phyloP scores from a whole-genome alignment of 2,888 invertebrate genomes.

The Pammene fasciana region DNA sequence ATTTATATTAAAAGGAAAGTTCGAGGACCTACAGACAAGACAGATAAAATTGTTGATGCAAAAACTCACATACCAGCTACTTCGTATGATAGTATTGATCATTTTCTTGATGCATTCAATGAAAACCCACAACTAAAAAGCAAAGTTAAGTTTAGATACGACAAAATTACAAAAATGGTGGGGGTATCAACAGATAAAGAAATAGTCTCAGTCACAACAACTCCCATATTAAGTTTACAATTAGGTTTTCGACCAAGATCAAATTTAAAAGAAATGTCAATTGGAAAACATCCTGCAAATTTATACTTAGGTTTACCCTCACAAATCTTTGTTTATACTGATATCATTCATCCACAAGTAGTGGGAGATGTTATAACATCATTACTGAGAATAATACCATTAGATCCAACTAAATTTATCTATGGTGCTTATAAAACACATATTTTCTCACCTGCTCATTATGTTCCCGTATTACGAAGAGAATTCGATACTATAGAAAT shows the following conservation, averaged over 20 bases:
- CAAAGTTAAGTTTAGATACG: slow-evolving; percentile 43
- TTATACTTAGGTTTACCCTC: slow-evolving; percentile 44
- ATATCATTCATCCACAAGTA: slow-evolving; percentile 45
- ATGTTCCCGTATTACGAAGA: slow-evolving; percentile 50
- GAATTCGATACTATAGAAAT: slow-evolving; percentile 53
- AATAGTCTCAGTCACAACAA: slow-evolving; percentile 25
- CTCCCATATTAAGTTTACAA: slow-evolving; percentile 43
- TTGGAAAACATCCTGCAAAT: slow-evolving; percentile 45
- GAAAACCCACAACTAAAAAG: slow-evolving; percentile 36
- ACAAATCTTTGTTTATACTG: slow-evolving; percentile 45
- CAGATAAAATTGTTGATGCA: slow-evolving; percentile 37
- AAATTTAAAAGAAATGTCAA: slow-evolving; percentile 36
- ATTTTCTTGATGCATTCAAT: slow-evolving; percentile 45
- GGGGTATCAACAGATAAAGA: slow-evolving; percentile 29
- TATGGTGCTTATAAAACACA: slow-evolving; percentile 50
- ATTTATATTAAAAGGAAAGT: too few species aligned
- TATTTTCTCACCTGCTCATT: slow-evolving; percentile 47
- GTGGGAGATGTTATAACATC: slow-evolving; percentile 48
- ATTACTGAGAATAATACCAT: slow-evolving; percentile 46
- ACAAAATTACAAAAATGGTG: slow-evolving; percentile 43
- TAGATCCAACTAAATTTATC: slow-evolving; percentile 45
- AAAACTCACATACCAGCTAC: slow-evolving; percentile 47
- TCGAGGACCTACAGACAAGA: too few species aligned
- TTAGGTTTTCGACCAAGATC: slow-evolving; percentile 46
- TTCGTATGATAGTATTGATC: slow-evolving; percentile 43